Base-by-base conservation (phyloP, 2,113 vertebrate genomes). In the Mionectes macconnelli region DNA sequence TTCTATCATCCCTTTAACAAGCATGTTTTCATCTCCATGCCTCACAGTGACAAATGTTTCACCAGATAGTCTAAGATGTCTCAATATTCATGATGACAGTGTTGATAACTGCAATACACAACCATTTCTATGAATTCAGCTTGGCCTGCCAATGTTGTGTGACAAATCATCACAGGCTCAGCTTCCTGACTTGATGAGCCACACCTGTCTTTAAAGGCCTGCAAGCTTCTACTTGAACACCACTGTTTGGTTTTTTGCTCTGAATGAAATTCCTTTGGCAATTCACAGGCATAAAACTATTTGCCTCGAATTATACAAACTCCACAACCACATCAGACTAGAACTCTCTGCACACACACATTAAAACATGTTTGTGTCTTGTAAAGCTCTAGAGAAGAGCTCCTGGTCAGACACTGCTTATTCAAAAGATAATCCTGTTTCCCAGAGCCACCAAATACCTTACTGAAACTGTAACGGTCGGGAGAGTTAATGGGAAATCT, bases 391-490 rank as follows among this genome's bases (percentile, higher is more conserved):
- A 56, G 52, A 55, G 35, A 60, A 40, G 40, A 30, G 9, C 7
- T 15, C 15, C 39, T 30, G 14, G 12, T 64, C 44, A 84, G 64
- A 52, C 24, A 47, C 4, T 19, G 9, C 10, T 2, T 5, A 64
- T 9, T 42, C 49, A 40, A 37, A 64, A 50, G 17, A 28, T 4
- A 31, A 14, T 11, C 16, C 0, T 22, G 30, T 12, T 52, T 31
- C n/a, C 52, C 45, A 28, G 8, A 44, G 47, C n/a, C 66, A 75
- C 15, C 40, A 55, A 68, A 63, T 8, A 16, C n/a, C 24, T 33
- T 8, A 14, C 1, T 6, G 27, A 37, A 45, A 31, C 3, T 8
- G 11, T 5, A 44, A 47, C 1, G 1, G 8, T 30, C 12, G 18
- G 27, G 27, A 40, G 14, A 86, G 53, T 25, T 49, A n/a, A 45